A percentile compares a stretch with the other conserved stretches of the same genome.
Conservation (phyloP, 2,797 vertebrate genomes). For the Diplodus sargus region DNA sequence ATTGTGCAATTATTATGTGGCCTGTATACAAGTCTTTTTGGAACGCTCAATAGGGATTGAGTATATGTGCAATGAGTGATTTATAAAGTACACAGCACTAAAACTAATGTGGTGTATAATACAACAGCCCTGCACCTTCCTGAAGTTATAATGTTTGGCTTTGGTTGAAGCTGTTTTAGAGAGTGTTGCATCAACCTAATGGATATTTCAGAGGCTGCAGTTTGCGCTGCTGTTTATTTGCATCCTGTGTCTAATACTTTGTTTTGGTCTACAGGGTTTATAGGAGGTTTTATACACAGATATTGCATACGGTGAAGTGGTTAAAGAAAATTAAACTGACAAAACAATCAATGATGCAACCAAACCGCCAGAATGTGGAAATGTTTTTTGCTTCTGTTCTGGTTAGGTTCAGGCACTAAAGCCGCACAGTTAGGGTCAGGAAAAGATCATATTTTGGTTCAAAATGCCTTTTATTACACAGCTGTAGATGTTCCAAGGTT, state of each 20-base stretch:
- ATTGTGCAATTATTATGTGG: conserved; percentile 24
- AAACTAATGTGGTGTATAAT: conserved; percentile 15
- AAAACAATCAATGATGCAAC: too few species aligned
- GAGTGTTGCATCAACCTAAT: background rate
- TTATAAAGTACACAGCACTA: conserved; percentile 15
- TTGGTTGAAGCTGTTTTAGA: background rate
- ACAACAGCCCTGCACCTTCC: conserved; percentile 12
- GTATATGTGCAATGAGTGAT: conserved; percentile 16
- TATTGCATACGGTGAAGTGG: too few species aligned
- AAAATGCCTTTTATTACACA: too few species aligned
- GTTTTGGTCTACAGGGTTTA: background rate
- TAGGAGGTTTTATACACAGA: background rate
- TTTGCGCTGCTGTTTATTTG: background rate
- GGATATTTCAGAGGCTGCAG: background rate
- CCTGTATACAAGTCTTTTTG: conserved; percentile 13
- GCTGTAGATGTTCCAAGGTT: too few species aligned
- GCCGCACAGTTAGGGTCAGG: too few species aligned
- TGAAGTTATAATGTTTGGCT: conserved; percentile 3
- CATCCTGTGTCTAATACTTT: background rate
- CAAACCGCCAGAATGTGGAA: too few species aligned
- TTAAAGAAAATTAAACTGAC: too few species aligned
- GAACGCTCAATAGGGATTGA: background rate
- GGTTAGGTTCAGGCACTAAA: too few species aligned
- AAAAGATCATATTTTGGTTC: too few species aligned
- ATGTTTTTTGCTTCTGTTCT: too few species aligned